These are phyloP conservation scores for Dasysyrphus albostriatus DNA, from an alignment of 2,888 invertebrate genomes.

Conservation along the genomic window DNA sequence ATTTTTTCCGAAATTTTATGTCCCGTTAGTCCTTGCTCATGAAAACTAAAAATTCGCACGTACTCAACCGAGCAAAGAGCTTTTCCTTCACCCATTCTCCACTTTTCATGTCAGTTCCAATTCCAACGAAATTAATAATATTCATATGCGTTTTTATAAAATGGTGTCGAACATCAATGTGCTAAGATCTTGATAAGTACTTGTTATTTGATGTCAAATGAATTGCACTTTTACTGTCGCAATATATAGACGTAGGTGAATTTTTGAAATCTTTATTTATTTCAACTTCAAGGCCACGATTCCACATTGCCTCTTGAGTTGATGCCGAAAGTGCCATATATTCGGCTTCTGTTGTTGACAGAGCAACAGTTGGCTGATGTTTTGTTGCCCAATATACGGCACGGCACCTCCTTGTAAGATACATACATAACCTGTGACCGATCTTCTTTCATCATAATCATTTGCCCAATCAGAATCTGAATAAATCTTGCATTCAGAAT, in stretches of 20 bases:
- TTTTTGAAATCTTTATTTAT: background rate
- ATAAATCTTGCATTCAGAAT: conserved; percentile 7
- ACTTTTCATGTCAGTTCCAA: no score
- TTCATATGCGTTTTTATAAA: no score
- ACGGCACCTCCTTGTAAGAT: background rate
- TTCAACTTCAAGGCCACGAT: background rate
- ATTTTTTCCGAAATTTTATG: no score
- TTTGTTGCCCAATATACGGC: conserved; percentile 1
- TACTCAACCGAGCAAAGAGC: no score
- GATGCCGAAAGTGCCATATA: no score
- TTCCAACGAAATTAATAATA: no score
- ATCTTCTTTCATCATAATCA: conserved; percentile 32
- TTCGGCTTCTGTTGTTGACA: background rate
- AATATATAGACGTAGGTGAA: no score
- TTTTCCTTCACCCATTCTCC: no score
- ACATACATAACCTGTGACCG: conserved; percentile 17
- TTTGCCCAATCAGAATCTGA: conserved; percentile 11
- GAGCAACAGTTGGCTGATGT: conserved; percentile 18
- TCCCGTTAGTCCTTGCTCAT: no score
- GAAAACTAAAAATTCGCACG: no score
- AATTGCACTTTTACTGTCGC: background rate
- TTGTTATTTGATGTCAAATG: background rate
- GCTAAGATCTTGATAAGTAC: background rate
- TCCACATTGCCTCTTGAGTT: conserved; percentile 5
- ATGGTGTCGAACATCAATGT: background rate